Evolutionary conservation across 2,113 vertebrate genomes (phyloP).

Genomic region (Tapirus terrestris): DNA sequence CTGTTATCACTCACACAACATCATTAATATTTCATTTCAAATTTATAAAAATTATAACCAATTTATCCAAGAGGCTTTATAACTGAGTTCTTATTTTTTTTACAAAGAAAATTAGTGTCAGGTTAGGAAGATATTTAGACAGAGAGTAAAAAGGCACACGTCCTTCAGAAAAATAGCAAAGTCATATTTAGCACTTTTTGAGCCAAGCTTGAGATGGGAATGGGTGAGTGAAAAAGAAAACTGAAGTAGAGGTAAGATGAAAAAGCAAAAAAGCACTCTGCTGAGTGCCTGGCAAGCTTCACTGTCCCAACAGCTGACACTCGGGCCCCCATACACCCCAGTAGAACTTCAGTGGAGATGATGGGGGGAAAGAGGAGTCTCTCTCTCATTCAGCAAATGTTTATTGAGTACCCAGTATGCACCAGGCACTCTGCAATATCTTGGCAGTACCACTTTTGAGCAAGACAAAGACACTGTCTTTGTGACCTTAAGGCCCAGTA

Average conservation of each 20-base stretch:
- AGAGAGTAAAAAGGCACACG: neutral
- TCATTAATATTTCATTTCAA: neutral
- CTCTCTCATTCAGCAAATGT: neutral
- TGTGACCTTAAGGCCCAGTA: neutral
- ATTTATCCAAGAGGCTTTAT: neutral
- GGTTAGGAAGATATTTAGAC: neutral
- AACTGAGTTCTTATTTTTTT: neutral
- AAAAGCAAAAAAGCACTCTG: neutral
- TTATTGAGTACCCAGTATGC: neutral
- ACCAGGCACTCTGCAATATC: neutral
- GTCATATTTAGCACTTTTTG: neutral
- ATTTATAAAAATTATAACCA: neutral
- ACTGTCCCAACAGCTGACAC: neutral
- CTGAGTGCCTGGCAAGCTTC: neutral
- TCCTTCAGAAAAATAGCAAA: neutral
- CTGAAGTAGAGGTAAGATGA: neutral
- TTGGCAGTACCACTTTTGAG: neutral
- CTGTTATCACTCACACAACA: neutral
- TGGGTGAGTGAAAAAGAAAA: neutral
- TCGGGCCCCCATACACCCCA: neutral
- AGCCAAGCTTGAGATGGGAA: neutral
- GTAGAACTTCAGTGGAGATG: neutral
- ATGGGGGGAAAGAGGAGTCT: neutral
- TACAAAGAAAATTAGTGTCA: neutral
- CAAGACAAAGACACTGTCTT: neutral